Evolutionary conservation across 2,113 vertebrate species (phyloP), one percentile per base, ranked within the genome.

Genomic region (Galemys pyrenaicus): DNA sequence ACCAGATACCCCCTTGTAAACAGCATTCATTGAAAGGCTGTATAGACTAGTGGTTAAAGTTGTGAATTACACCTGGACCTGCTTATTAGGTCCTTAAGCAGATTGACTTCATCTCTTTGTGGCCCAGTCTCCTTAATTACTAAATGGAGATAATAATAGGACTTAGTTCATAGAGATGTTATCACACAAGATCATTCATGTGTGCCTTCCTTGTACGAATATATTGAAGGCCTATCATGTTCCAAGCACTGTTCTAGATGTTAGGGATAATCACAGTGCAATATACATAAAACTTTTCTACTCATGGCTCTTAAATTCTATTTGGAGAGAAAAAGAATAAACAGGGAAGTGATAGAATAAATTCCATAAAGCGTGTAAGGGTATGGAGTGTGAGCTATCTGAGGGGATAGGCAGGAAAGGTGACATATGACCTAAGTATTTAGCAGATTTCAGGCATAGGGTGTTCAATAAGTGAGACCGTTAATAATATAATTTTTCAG

Each of bases 91-190:
- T 88, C 67, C 49, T 92, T 86, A 85, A 78, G 73, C 62, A 88
- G 77, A 49, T n/a, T 68, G 58, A 74, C 62, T 86, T 86, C 44
- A 78, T 70, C 15, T 94, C 68, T 60, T 58, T 70, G 20, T 37
- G 74, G 28, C 30, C 86, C 46, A 30, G 51, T 91, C 83, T 95
- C 58, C 73, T 83, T 32, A 58, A 32, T 80, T 82, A 67, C 26
- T 68, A 90, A 91, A 89, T 78, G 62, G 78, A 81, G 56, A 81
- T 73, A 94, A 74, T 84, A 82, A 86, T 30, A 92, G 85, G 46
- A 82, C 35, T 89, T 80, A 62, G 46, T 9, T 94, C 60, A 87
- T 22, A 84, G 41, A 39, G 24, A 4, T 79, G 70, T 73, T 32
- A 62, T 85, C 85, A 80, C 71, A 87, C 19, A 3, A 89, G 79